Percentiles rank a stretch among this genome's conserved stretches.
These are phyloP conservation scores for Xanthia icteritia DNA, from an alignment of 2,888 invertebrate species.

Conservation along the genomic window DNA sequence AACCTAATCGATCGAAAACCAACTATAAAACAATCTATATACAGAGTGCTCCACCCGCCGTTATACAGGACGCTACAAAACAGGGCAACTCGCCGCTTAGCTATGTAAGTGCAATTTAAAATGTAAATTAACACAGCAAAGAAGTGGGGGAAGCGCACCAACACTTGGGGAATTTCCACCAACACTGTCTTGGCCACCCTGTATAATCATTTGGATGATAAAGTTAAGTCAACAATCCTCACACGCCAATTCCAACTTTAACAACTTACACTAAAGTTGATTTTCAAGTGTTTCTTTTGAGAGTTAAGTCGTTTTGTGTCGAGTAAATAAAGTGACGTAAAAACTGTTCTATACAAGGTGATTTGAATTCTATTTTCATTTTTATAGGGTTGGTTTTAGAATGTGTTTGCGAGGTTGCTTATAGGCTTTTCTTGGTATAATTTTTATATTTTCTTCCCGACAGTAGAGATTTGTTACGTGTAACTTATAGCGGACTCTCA, in stretches of 20 bases:
- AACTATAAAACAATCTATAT: slow-evolving; percentile 61
- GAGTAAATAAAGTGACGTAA: slow-evolving; percentile 53
- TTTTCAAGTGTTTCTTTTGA: neutral
- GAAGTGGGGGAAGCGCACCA: slow-evolving; percentile 83
- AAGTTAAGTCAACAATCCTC: slow-evolving; percentile 18
- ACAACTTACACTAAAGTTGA: fast-evolving
- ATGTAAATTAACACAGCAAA: slow-evolving; percentile 91
- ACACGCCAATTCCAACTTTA: slow-evolving; percentile 46
- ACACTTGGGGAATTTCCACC: slow-evolving; percentile 81
- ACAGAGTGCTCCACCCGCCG: slow-evolving; percentile 59
- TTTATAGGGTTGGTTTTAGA: slow-evolving; percentile 68
- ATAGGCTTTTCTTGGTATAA: slow-evolving; percentile 76
- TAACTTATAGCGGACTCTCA: slow-evolving; percentile 79
- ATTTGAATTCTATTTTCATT: slow-evolving; percentile 61
- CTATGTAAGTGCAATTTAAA: slow-evolving; percentile 91
- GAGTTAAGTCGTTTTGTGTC: slow-evolving; percentile 27
- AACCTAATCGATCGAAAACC: slow-evolving; percentile 55
- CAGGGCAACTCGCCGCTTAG: slow-evolving; percentile 86
- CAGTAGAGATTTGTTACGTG: slow-evolving; percentile 82
- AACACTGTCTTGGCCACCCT: slow-evolving; percentile 84
- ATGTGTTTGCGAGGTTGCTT: slow-evolving; percentile 52
- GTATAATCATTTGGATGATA: slow-evolving; percentile 69
- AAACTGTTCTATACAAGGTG: slow-evolving; percentile 63
- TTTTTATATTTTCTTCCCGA: slow-evolving; percentile 86
- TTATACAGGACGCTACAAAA: slow-evolving; percentile 83